Percentiles rank a stretch among this genome's conserved stretches.
These are phyloP conservation scores for Melipona bicolor DNA, from an alignment of 2,888 invertebrate species.

Conservation along the genomic window DNA sequence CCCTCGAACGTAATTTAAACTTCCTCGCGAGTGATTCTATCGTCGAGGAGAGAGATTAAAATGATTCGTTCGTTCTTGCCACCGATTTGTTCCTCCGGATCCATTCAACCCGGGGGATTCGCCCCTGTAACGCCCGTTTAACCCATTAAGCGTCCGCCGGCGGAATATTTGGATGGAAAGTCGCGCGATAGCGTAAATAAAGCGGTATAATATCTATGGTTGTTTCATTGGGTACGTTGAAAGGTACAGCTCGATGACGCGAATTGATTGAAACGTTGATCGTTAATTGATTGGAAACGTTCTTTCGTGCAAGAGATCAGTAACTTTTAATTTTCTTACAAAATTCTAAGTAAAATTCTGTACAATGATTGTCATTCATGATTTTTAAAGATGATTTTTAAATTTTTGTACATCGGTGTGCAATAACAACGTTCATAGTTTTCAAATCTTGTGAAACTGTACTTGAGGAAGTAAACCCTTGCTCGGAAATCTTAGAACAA, in stretches of 20 bases:
- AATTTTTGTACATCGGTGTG: not conserved
- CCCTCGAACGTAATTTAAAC: slow-evolving; percentile 70
- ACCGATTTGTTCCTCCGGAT: not conserved
- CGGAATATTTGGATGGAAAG: not conserved
- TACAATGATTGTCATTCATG: not conserved
- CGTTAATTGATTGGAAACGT: not conserved
- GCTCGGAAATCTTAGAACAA: too few relatives aligned
- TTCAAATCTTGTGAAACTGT: not conserved
- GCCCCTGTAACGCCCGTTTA: not conserved
- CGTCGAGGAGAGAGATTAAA: slow-evolving; percentile 42
- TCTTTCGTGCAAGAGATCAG: not conserved
- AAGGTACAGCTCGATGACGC: not conserved
- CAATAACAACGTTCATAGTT: not conserved
- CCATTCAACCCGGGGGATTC: not conserved
- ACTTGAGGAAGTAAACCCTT: too few relatives aligned
- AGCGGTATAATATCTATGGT: not conserved
- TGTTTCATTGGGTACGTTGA: not conserved
- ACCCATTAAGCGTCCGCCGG: not conserved
- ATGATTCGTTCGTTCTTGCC: slow-evolving; percentile 36
- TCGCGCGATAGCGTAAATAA: not conserved
- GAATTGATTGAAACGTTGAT: not conserved
- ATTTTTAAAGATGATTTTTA: not conserved
- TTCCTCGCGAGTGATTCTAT: slow-evolving; percentile 48
- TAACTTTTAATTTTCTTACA: not conserved
- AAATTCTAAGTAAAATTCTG: not conserved